Base-by-base conservation (phyloP, 1,140 invertebrate genomes). In the Caenorhabditis remanei region DNA sequence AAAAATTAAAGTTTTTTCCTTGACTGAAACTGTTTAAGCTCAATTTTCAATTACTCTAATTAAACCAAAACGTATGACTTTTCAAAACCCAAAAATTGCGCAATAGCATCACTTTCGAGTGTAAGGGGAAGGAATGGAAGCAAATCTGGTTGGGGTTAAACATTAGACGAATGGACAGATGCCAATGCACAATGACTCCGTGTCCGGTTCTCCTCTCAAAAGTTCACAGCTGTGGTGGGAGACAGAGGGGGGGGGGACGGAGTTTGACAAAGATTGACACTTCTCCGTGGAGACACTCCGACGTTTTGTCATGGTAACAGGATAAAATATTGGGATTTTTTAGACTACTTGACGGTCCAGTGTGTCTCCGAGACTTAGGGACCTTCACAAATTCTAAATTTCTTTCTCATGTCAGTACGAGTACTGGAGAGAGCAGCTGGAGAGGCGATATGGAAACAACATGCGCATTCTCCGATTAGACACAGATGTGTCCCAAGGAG, bases 401-500 rank as follows among this genome's bases (percentile, higher is more conserved):
- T 32, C 32, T 32, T 32, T 2, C 32, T 32, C n/a, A n/a, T n/a
- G n/a, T n/a, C 32, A 32, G 32, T 32, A 32, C 32, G 0, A 0
- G 32, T 32, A 32, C 41, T 53, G 65, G 46, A 46, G 46, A 46
- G 50, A 79, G 71, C 71, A 79, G 71, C 71, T 79, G 71, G 71
- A 32, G 32, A 32, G 32, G 50, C n/a, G 50, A 79, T 79, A 79
- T 79, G 71, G 71, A 79, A 79, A 79, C 71, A 79, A 79, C 71
- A 79, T 79, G 71, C 71, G 71, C 71, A 50, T 79, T 79, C 71
- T 53, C 71, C 71, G 71, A 79, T 79, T 79, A 79, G 71, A 79
- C 71, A 79, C 71, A 79, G 71, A 79, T 79, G 71, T 79, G 71
- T 46, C 41, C 46, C 71, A 48, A 63, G 24, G 53, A 14, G 71